A percentile compares a stretch with the other conserved stretches of the same genome.
Conservation (phyloP, 2,113 vertebrate species). For the Chloropsis cyanopogon region DNA sequence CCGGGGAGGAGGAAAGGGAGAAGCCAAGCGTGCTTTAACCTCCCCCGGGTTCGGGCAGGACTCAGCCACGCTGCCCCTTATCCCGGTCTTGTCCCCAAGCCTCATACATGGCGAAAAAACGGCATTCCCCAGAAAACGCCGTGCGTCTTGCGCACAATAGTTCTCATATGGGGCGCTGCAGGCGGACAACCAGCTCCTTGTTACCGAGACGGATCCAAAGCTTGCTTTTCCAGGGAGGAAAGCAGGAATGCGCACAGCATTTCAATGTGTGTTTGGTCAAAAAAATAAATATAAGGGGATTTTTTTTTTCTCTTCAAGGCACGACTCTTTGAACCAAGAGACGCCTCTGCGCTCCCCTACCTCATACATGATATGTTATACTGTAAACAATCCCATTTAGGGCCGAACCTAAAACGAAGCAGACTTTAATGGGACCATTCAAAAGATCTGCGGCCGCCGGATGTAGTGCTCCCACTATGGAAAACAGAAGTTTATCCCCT, state of each 20-base stretch:
- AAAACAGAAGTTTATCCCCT: background rate
- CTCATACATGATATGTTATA: background rate
- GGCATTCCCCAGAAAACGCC: background rate
- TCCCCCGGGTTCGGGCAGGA: background rate
- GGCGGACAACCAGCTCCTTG: constrained; percentile 13
- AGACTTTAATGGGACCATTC: background rate
- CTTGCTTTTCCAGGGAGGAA: background rate
- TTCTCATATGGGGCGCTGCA: background rate
- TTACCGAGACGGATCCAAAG: background rate
- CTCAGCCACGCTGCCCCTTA: background rate
- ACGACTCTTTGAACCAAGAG: background rate
- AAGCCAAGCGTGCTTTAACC: background rate
- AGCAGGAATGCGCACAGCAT: background rate
- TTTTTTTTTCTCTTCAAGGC: background rate
- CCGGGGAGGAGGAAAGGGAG: background rate
- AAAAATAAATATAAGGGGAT: background rate
- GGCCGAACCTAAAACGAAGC: background rate
- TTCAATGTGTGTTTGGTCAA: background rate
- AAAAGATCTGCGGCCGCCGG: background rate
- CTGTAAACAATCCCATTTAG: background rate
- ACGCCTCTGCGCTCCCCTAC: background rate
- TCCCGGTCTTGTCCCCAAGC: background rate
- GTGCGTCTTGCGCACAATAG: background rate
- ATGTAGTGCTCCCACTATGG: background rate
- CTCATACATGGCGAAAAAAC: background rate